A percentile compares a stretch with the other conserved stretches of the same genome.
These are phyloP conservation scores for Heliconius hermathena DNA, from an alignment of 1,140 invertebrate genomes.

Conservation along the genomic window DNA sequence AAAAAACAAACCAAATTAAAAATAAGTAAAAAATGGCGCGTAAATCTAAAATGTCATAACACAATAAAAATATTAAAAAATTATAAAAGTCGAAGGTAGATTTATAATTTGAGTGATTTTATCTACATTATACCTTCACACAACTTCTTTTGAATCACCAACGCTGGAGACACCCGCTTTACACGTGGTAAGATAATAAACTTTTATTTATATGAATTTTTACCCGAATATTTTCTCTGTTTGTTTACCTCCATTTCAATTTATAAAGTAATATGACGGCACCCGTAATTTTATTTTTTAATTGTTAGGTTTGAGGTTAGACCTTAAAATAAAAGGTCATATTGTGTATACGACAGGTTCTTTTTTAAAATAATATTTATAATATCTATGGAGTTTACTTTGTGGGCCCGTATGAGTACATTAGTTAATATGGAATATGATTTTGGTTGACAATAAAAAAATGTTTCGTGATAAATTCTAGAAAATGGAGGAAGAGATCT, in stretches of 20 bases:
- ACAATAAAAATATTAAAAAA: neutral
- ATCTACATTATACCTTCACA: conserved; percentile 24
- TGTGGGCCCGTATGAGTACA: neutral
- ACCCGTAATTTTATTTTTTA: neutral
- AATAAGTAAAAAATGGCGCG: neutral
- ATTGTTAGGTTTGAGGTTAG: neutral
- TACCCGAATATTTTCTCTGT: conserved; percentile 48
- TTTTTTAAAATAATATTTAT: neutral
- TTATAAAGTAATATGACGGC: conserved; percentile 27
- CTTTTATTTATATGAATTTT: conserved; percentile 44
- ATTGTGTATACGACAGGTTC: neutral
- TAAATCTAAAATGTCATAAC: neutral
- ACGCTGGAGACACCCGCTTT: conserved; percentile 43
- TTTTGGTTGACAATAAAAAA: neutral
- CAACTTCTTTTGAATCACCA: conserved; percentile 11
- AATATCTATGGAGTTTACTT: neutral
- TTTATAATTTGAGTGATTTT: conserved; percentile 13
- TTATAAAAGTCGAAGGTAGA: conserved; percentile 15
- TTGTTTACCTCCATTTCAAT: conserved; percentile 53
- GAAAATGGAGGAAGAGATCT: conserved; percentile 49
- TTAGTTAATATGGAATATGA: neutral
- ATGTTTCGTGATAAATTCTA: neutral
- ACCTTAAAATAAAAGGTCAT: neutral
- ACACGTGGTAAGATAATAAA: conserved; percentile 61
- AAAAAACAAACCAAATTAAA: neutral